Evolutionary conservation across 2,113 vertebrate species (phyloP), one percentile per base, ranked within the genome.

Genomic region (Clarias batrachus): DNA sequence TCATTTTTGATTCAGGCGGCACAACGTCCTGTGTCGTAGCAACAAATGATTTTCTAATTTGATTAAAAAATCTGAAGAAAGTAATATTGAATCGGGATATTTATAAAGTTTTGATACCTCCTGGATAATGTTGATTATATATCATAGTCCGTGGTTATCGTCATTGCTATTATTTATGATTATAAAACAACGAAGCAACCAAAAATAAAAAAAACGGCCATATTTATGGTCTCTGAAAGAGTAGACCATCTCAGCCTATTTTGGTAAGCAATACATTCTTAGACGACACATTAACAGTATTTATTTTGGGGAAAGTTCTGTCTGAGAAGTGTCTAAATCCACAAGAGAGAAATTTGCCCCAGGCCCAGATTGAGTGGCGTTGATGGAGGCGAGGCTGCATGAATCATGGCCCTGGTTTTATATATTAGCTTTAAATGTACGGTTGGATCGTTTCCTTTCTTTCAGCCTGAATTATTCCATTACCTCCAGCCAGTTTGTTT

Each of bases 401-500:
- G 68, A 89, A 73, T 68, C 88, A 90, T 76, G 78, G 5, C 3
- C 14, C 17, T 5, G 33, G 78, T 54, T 90, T 91, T 84, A 92
- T 93, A 90, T 90, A 93, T 93, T 90, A 85, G 78, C 60, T 41
- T 81, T 88, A 70, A 52, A 84, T 74, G 74, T 86, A 85, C 80
- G 85, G 52, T 10, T 70, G 77, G 85, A 76, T 83, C 60, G 54
- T 66, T 78, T 56, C 23, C 52, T 73, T 71, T 82, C 60, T 65
- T 90, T 11, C 73, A 88, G 82, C 70, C 79, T 90, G 87, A 92
- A 86, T 91, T 84, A 91, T 90, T 83, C 85, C 81, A 83, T 62
- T 81, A 88, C 27, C 86, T 85, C 85, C 65, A 60, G 88, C 90
- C 90, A 92, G 89, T 93, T 91, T 91, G 88, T 91, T 91, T 88